These are phyloP conservation scores for Lethenteron reissneri DNA, from an alignment of 2,113 vertebrate genomes.

Conservation along the genomic window DNA sequence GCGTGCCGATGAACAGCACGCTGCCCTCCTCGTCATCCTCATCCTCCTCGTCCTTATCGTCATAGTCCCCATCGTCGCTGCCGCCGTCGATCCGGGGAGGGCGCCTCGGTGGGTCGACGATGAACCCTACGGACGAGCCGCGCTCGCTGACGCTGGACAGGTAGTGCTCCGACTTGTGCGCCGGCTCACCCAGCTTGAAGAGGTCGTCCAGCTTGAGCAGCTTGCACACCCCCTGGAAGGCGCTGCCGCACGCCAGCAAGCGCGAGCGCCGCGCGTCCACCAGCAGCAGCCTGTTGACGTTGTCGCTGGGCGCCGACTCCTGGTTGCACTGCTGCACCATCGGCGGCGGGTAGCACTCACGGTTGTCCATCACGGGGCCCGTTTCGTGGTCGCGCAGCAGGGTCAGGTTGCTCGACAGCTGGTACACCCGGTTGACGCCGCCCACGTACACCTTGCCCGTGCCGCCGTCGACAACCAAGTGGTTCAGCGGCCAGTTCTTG, in stretches of 20 bases:
- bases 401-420: slow-evolving; percentile 58
- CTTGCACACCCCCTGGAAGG: slow-evolving; percentile 94
- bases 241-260: slow-evolving; percentile 74
- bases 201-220: slow-evolving; percentile 82
- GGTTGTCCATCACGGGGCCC: slow-evolving; percentile 87
- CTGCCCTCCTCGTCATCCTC: slow-evolving; percentile 17
- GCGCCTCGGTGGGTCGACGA: slow-evolving; percentile 44
- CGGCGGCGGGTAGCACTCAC: slow-evolving; percentile 84
- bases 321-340: slow-evolving; percentile 88
- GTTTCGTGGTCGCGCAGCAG: slow-evolving; percentile 70
- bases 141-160: slow-evolving; percentile 88
- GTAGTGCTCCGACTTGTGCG: slow-evolving; percentile 95
- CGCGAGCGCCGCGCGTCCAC: slow-evolving; percentile 91
- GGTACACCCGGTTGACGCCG: slow-evolving; percentile 86
- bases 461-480: slow-evolving; percentile 68
- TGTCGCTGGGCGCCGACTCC: slow-evolving; percentile 61
- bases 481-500: slow-evolving; percentile 62
- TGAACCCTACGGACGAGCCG: slow-evolving; percentile 82
- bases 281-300: slow-evolving; percentile 93
- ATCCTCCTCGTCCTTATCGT: slow-evolving; percentile 31
- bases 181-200: slow-evolving; percentile 89
- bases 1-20: slow-evolving; percentile 81
- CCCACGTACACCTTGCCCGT: slow-evolving; percentile 86
- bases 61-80: slow-evolving; percentile 29
- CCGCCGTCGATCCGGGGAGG: background rate